Base-by-base conservation (phyloP, 1,140 invertebrate genomes). In the Nautilus pompilius region DNA sequence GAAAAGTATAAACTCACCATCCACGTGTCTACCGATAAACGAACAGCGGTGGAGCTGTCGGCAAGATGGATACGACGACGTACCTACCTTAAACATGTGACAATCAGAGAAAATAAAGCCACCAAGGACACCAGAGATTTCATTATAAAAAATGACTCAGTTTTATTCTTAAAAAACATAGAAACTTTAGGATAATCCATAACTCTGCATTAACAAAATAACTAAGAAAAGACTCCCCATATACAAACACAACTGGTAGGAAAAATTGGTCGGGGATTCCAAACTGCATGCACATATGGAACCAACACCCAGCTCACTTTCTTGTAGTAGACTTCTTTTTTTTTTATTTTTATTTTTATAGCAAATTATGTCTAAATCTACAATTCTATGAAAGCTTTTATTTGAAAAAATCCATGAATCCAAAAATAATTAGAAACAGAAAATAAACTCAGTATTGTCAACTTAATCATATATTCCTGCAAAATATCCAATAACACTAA, bases 81-180 rank as follows among this genome's bases (percentile, higher is more conserved):
- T 51, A 48, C 59, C 32, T 36, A 36, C 34, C 32, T 41, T 10
- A 58, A 45, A 34, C n/a, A n/a, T 58, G 55, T 65, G 26, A 20
- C 51, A 59, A 63, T 55, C 34, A 45, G 45, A 45, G 59, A 29
- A 63, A 59, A 64, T 64, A 28, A 57, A 54, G 49, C 33, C 28
- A 63, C 63, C 62, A 70, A 67, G 58, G 67, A 74, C 63, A 73
- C 68, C 64, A 70, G 56, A 61, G 60, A 63, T 64, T 55, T 69
- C 61, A 66, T 58, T 60, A 63, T 58, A 70, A 73, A 70, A 62
- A 72, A 72, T 66, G 67, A 69, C 60, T 67, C 69, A 64, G 53
- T 61, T 74, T 72, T 74, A 67, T n/a, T n/a, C n/a, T 69, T 74
- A 67, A 69, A 74, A 72, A 74, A 75, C 71, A 75, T 73, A 75